These are phyloP conservation scores for Cryptomyrus ogoouensis DNA, from an alignment of 2,113 vertebrate species.

Conservation along the genomic window DNA sequence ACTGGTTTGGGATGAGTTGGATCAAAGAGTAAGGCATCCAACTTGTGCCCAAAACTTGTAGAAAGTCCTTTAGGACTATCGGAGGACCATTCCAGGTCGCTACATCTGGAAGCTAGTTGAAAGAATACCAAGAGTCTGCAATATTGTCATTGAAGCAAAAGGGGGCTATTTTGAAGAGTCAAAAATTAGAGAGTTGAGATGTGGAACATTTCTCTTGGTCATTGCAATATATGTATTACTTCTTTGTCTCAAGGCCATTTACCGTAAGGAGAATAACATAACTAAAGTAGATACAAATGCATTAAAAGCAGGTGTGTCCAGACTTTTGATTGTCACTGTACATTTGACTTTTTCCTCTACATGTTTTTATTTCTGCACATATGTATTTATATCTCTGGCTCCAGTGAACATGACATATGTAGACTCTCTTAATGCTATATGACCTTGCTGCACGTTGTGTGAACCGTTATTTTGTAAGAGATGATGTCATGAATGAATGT, in stretches of 20 bases:
- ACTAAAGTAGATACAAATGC: neutral
- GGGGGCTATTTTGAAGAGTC: neutral
- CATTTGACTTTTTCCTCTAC: neutral
- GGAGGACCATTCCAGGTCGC: neutral
- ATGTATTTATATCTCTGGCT: neutral
- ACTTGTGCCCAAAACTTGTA: neutral
- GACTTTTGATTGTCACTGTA: neutral
- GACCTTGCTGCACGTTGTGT: neutral
- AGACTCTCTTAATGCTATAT: neutral
- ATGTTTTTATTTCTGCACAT: neutral
- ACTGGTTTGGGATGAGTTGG: neutral
- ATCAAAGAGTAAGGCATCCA: neutral
- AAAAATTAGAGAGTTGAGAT: neutral
- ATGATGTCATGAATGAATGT: neutral
- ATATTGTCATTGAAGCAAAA: neutral
- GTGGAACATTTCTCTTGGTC: neutral
- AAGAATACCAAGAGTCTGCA: neutral
- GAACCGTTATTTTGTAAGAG: neutral
- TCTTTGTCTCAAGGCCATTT: neutral
- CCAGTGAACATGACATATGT: neutral
- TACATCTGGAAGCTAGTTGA: neutral
- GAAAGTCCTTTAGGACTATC: neutral
- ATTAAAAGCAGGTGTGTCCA: neutral
- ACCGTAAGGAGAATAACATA: neutral
- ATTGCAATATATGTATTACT: neutral